These are phyloP conservation scores for Ophion obscuratus DNA, from an alignment of 2,888 invertebrate species.

Conservation along the genomic window DNA sequence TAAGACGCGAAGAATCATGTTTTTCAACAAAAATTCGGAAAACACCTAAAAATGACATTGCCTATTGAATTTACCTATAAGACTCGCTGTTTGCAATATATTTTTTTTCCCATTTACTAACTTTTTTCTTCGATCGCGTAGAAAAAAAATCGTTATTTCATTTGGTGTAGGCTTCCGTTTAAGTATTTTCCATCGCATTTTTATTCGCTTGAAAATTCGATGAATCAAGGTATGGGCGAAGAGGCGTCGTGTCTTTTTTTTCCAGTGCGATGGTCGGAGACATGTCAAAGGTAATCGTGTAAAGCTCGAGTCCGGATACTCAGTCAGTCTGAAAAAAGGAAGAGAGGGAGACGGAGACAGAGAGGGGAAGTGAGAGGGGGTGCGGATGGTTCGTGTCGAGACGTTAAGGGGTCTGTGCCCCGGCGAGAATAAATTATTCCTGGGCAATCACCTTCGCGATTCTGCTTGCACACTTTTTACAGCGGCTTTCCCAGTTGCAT, in stretches of 20 bases:
- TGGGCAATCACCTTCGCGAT: slow-evolving; percentile 48
- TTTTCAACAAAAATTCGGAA: too few species aligned
- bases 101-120: background rate
- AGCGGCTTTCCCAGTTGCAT: slow-evolving; percentile 39
- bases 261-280: background rate
- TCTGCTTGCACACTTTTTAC: slow-evolving; percentile 46
- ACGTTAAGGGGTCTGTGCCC: slow-evolving; percentile 47
- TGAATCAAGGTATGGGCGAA: background rate
- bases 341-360: background rate
- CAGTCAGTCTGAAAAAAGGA: slow-evolving; percentile 21
- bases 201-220: background rate
- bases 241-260: background rate
- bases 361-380: background rate
- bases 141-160: background rate
- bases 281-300: background rate
- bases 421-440: slow-evolving; percentile 53
- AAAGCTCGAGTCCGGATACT: slow-evolving; percentile 5
- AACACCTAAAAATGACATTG: too few species aligned
- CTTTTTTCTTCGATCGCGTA: background rate
- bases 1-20: too few species aligned
- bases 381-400: slow-evolving; percentile 41
- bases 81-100: too few species aligned
- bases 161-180: background rate
- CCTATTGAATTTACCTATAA: too few species aligned
- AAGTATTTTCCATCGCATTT: background rate